Conservation (phyloP, 2,113 vertebrate genomes). For the Microtus richardsoni region DNA sequence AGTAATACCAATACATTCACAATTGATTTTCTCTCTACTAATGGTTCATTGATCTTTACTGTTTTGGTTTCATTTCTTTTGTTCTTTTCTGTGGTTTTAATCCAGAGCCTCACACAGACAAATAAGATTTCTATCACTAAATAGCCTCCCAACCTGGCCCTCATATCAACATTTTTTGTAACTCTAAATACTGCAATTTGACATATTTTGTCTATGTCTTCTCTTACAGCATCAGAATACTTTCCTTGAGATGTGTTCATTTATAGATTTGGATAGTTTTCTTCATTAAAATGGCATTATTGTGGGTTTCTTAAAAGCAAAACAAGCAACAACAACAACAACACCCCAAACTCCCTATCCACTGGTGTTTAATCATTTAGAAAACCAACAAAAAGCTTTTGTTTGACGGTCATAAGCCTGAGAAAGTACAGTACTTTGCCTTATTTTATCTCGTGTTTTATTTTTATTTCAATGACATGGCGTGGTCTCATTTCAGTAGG, state of each 20-base stretch:
- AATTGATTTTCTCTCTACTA: slow-evolving; percentile 40
- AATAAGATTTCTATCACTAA: not conserved
- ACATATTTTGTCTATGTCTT: not conserved
- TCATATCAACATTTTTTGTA: not conserved
- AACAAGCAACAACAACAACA: not conserved
- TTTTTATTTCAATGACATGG: not conserved
- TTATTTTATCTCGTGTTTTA: slow-evolving; percentile 24
- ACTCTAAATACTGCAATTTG: slow-evolving; percentile 23
- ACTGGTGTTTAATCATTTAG: not conserved
- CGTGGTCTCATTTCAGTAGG: slow-evolving; percentile 40
- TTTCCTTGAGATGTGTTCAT: slow-evolving; percentile 9
- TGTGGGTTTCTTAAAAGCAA: not conserved
- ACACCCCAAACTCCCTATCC: not conserved
- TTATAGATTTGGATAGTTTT: slow-evolving; percentile 39
- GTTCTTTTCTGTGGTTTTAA: not conserved
- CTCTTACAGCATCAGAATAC: not conserved
- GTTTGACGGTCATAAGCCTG: not conserved
- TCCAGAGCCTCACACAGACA: not conserved
- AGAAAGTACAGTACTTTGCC: not conserved
- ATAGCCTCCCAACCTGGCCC: not conserved
- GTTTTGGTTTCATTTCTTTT: not conserved
- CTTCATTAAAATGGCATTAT: not conserved
- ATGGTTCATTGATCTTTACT: not conserved
- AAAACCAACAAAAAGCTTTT: not conserved
- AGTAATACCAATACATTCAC: slow-evolving; percentile 51